phyloP scores from a whole-genome alignment of 1,140 invertebrate species.

The Hycleus cichorii region DNA sequence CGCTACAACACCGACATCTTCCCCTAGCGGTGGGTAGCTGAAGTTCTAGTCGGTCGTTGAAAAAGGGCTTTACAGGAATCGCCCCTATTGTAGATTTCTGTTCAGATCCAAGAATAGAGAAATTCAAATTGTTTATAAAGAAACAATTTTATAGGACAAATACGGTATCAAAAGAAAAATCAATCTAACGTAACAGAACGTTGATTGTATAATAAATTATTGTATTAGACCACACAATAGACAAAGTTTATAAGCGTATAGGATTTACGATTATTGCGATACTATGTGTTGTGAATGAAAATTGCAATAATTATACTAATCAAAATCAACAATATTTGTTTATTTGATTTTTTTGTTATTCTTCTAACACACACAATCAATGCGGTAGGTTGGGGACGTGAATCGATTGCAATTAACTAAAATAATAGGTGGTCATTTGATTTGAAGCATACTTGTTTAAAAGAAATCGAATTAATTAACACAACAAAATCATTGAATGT shows the following conservation, averaged over 20 bases:
- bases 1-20: neutral
- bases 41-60: neutral
- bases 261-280: slow-evolving; percentile 25
- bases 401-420: slow-evolving; percentile 13
- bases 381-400: slow-evolving; percentile 19
- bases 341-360: neutral
- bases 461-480: no score
- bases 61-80: no score
- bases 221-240: slow-evolving; percentile 31
- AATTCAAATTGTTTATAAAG: no score
- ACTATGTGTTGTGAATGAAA: slow-evolving; percentile 20
- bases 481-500: neutral
- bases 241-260: slow-evolving; percentile 20
- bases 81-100: no score
- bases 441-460: no score
- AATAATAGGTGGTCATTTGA: no score
- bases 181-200: slow-evolving; percentile 15
- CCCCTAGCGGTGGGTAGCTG: slow-evolving; percentile 9
- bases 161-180: slow-evolving; percentile 11
- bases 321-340: slow-evolving; percentile 12
- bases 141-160: slow-evolving; percentile 2
- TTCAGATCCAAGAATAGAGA: no score
- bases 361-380: neutral
- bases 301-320: slow-evolving; percentile 26
- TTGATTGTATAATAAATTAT: slow-evolving; percentile 24